Percentiles rank a stretch among this genome's conserved stretches.
Evolutionary conservation across 2,888 invertebrate genomes (phyloP).

Genomic region (Salpingus planirostris): DNA sequence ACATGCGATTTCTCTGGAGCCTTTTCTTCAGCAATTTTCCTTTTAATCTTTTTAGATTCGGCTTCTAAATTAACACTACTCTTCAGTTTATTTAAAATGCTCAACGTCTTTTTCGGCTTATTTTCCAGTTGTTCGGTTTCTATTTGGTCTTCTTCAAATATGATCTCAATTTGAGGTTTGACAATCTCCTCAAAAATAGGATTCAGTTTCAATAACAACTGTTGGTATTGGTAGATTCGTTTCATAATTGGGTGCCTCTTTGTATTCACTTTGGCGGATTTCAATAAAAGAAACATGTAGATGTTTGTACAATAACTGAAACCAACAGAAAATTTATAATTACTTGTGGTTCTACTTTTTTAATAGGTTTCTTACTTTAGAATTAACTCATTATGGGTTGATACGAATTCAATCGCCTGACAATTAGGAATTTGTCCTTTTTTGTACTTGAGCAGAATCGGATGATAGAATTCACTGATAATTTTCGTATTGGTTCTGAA

Average conservation of each 20-base stretch:
- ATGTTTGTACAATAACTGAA: slow-evolving; percentile 82
- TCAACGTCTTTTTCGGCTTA: slow-evolving; percentile 42
- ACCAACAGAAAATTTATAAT: slow-evolving; percentile 21
- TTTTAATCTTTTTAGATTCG: slow-evolving; percentile 4
- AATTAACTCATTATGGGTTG: slow-evolving; percentile 41
- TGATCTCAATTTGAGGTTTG: slow-evolving; percentile 56
- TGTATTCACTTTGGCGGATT: slow-evolving; percentile 62
- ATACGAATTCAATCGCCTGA: slow-evolving; percentile 60
- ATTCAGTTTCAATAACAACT: slow-evolving; percentile 66
- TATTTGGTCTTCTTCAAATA: slow-evolving; percentile 38
- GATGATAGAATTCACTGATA: no score
- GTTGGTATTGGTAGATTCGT: slow-evolving; percentile 69
- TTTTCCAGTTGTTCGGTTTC: slow-evolving; percentile 18
- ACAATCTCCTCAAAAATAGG: slow-evolving; percentile 59
- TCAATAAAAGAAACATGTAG: slow-evolving; percentile 75
- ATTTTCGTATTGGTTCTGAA: no score
- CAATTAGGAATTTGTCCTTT: slow-evolving; percentile 54
- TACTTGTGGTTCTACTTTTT: no score
- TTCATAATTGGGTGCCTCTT: slow-evolving; percentile 86
- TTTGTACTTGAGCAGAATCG: slow-evolving; percentile 49
- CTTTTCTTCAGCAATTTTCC: slow-evolving; percentile 1
- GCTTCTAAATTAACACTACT: no score
- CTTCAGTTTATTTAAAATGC: slow-evolving; percentile 18
- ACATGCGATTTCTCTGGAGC: slow-evolving; percentile 8
- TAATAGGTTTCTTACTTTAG: slow-evolving; percentile 44